Conservation (phyloP, 35 echinoderm and acorn worm genomes). For the Acanthaster planci region DNA sequence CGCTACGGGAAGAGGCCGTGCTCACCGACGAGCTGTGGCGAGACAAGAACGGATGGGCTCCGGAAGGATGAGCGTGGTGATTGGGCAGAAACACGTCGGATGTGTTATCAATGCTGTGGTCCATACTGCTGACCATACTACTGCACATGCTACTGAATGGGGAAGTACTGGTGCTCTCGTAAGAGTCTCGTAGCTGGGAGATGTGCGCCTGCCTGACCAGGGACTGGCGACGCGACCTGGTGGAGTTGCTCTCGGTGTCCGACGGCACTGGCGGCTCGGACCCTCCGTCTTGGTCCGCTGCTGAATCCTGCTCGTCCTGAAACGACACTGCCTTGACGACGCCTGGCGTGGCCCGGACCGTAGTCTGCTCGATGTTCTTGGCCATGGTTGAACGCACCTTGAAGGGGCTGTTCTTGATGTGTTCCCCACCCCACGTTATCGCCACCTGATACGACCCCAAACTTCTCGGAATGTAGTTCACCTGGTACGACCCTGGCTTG, state of each 20-base stretch:
- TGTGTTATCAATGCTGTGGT: conserved; percentile 28
- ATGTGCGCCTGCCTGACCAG: conserved; percentile 62
- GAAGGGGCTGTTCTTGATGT: conserved; percentile 91
- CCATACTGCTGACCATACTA: conserved; percentile 47
- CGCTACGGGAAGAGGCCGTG: conserved; percentile 30
- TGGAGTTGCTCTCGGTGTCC: background rate
- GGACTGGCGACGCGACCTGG: conserved; percentile 56
- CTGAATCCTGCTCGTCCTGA: conserved; percentile 22
- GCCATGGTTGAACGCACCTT: conserved; percentile 41
- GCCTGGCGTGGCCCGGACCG: background rate
- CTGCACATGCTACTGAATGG: conserved; percentile 49
- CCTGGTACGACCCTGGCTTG: conserved; percentile 75
- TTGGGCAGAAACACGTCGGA: conserved; percentile 29
- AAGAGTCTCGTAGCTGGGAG: conserved; percentile 44
- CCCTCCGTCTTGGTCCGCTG: conserved; percentile 6
- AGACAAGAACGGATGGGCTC: conserved; percentile 8
- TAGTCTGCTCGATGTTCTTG: conserved; percentile 21
- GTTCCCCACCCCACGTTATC: conserved; percentile 84
- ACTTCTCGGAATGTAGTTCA: conserved; percentile 69
- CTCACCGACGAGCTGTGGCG: conserved; percentile 28
- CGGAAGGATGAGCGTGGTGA: background rate
- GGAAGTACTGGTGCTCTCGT: conserved; percentile 49
- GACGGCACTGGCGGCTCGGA: background rate
- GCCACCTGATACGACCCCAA: conserved; percentile 57
- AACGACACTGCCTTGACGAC: conserved; percentile 31